Evolutionary conservation across 2,888 invertebrate species (phyloP).

Genomic region (Campopleginae sp.): DNA sequence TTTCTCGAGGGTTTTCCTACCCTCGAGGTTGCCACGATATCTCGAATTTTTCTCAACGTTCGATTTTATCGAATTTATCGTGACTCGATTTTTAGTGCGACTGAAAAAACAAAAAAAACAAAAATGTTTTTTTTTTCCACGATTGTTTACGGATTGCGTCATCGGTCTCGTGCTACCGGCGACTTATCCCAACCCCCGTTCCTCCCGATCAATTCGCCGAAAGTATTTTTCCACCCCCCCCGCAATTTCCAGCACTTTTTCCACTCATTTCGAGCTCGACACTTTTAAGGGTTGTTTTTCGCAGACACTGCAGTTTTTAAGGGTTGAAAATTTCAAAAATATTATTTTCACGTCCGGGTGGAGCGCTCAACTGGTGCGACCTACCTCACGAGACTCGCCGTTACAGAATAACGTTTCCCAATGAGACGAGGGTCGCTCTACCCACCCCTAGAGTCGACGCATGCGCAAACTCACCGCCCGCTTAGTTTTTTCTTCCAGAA

Average conservation of each 20-base stretch:
- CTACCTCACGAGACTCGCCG: conserved; percentile 78
- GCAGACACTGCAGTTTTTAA: background rate
- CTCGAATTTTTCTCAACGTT: background rate
- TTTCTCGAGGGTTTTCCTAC: background rate
- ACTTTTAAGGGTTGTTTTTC: background rate
- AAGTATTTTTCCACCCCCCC: background rate
- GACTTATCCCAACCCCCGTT: conserved; percentile 14
- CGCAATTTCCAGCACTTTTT: background rate
- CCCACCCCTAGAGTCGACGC: conserved; percentile 71
- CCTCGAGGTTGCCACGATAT: no score
- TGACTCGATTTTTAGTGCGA: no score
- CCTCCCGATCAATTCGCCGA: background rate
- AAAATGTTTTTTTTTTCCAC: no score
- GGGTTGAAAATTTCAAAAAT: background rate
- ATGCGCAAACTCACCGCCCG: conserved; percentile 71
- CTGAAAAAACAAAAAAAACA: background rate
- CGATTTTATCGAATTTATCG: background rate
- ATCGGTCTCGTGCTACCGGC: conserved; percentile 34
- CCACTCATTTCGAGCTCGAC: background rate
- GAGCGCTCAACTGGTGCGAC: conserved; percentile 71
- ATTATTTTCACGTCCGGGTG: background rate
- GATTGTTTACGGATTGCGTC: conserved; percentile 45
- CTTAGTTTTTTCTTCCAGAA: conserved; percentile 33
- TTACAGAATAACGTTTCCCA: conserved; percentile 77
- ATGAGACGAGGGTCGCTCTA: conserved; percentile 72